A percentile compares a stretch with the other conserved stretches of the same genome.
phyloP scores from a whole-genome alignment of 2,888 invertebrate genomes.

The Aspidapion aeneum region DNA sequence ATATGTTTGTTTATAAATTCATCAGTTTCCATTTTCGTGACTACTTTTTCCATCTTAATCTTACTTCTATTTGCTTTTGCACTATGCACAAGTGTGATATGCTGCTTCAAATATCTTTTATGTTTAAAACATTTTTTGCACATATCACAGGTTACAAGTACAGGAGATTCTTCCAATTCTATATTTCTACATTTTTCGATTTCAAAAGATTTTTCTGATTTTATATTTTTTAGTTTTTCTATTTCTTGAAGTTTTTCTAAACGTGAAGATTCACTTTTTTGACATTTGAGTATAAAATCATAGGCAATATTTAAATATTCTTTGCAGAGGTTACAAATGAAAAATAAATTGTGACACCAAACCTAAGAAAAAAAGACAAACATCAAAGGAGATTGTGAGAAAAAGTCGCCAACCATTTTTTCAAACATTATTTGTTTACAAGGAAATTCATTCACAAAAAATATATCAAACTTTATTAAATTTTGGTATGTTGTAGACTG shows the following conservation, averaged over 20 bases:
- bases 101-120: slow-evolving; percentile 30
- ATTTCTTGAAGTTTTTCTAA: slow-evolving; percentile 23
- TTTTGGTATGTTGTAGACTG: no score
- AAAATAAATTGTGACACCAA: slow-evolving; percentile 25
- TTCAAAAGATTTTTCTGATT: slow-evolving; percentile 5
- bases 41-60: no score
- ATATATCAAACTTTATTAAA: slow-evolving; percentile 1
- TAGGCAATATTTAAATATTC: slow-evolving; percentile 26
- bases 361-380: slow-evolving; percentile 23
- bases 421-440: no score
- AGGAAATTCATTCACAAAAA: no score
- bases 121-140: slow-evolving; percentile 33
- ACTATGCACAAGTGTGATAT: slow-evolving; percentile 28
- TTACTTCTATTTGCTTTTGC: neutral
- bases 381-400: no score
- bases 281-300: slow-evolving; percentile 28
- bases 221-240: slow-evolving; percentile 12
- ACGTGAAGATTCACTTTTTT: slow-evolving; percentile 27
- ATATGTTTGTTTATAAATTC: neutral
- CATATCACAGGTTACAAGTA: slow-evolving; percentile 27
- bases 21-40: neutral
- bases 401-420: no score
- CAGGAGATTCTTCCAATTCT: neutral
- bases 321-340: slow-evolving; percentile 28
- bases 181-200: slow-evolving; percentile 8